Evolutionary conservation across 2,888 invertebrate species (phyloP), one percentile per base, ranked within the genome.

Genomic region (Himalopsyche tibetana): DNA sequence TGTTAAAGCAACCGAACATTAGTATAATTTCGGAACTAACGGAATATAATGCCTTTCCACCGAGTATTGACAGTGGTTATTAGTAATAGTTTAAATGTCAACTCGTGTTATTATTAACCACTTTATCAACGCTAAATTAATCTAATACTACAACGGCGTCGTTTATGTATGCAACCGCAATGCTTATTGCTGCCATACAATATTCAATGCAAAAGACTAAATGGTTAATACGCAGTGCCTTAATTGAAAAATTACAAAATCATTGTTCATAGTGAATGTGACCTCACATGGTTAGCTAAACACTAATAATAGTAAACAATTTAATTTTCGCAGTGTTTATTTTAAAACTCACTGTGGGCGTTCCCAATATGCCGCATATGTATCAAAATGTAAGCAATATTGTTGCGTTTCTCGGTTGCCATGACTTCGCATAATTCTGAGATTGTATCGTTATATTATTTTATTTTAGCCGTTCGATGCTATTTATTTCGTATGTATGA

Each of bases 331-430:
- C 38, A 36, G 74, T 74, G 74, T 74, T 74, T 74, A 74, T 36
- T 74, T 28, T 15, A 38, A 74, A 74, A 74, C 74, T 74, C 36
- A 74, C 74, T 12, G 74, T 1, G 38, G 74, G 74, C 74, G 74
- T 74, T 74, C 28, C 74, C 74, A 36, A 38, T 74, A 36, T 74
- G 74, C 74, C 74, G 74, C 38, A 74, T 15, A 4, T 12, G 74
- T 38, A 38, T 74, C 74, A 36, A 38, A 36, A 74, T 12, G 38
- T 74, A 36, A 38, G 74, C 74, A 74, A 74, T 74, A 74, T 74
- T 74, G 74, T 74, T 74, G 74, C 74, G 19, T 74, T 74, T 74
- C 12, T 38, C 36, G 74, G 74, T 74, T 36, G 74, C 74, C 74
- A 74, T 74, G 74, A 36, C 28, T 12, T 36, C 74, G 74, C 74